Evolutionary conservation across 2,797 vertebrate genomes (phyloP).

Genomic region (Nothura maculosa): DNA sequence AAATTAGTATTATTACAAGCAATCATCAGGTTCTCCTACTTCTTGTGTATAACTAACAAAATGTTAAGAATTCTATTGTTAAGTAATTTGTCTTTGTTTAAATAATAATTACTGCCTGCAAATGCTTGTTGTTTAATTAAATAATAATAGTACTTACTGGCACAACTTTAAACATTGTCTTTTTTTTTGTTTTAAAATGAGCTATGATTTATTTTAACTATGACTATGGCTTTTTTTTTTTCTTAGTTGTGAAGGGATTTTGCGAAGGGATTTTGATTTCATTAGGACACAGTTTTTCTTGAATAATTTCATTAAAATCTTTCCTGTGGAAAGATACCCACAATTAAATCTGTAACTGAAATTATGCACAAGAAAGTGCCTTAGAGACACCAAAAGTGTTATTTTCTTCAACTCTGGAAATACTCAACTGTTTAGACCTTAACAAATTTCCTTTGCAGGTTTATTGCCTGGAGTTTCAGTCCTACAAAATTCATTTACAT

Average conservation of each 20-base stretch:
- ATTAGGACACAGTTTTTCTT: not conserved
- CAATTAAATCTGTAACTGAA: not conserved
- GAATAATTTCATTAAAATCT: not conserved
- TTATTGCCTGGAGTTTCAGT: not conserved
- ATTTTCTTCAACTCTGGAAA: not conserved
- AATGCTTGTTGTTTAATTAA: slow-evolving; percentile 19
- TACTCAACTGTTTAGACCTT: not conserved
- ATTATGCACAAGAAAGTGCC: not conserved
- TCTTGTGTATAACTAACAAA: not conserved
- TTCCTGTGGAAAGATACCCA: not conserved
- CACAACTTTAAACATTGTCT: not conserved
- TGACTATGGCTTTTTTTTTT: not conserved
- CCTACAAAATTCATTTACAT: fast-evolving
- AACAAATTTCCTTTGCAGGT: not conserved
- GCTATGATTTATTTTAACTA: not conserved
- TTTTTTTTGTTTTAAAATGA: slow-evolving; percentile 42
- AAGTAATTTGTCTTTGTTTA: slow-evolving; percentile 50
- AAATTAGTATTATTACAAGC: not conserved
- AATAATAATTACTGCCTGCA: slow-evolving; percentile 28
- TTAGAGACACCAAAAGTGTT: not conserved
- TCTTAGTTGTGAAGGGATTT: not conserved
- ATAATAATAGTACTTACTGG: slow-evolving; percentile 28
- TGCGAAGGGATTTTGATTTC: not conserved
- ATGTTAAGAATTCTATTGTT: not conserved
- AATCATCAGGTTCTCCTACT: not conserved